Base-by-base conservation (phyloP, 2,888 invertebrate genomes). In the Aporophyla lueneburgensis region DNA sequence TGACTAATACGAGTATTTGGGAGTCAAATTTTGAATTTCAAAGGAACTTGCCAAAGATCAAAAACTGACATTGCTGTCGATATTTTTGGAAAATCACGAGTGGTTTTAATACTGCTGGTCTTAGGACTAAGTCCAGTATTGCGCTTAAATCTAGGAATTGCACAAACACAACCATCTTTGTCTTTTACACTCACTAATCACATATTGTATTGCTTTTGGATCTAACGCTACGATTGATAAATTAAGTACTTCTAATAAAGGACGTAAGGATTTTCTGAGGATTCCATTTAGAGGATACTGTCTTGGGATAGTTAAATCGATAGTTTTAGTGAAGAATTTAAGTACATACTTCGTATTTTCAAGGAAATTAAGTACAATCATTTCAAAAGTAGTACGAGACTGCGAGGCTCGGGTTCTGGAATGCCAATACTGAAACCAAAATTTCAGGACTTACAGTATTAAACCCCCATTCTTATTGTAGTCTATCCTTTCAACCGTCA, bases 81-180 rank as follows among this genome's bases (percentile, higher is more conserved):
- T 49, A 76, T 63, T 75, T 74, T 72, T n/a, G 59, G 58, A 80
- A 77, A 80, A 83, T 87, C 80, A 85, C 78, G 78, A 66, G 46
- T 65, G 69, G 53, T 78, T 79, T 66, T 84, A 87, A 87, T 87
- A 87, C 87, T 87, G 87, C 58, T 54, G 81, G 78, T 75, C 62
- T 74, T 76, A 81, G 94, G 95, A 94, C 95, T 89, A 90, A 80
- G 95, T 94, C 95, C 95, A 76, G 88, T 87, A 86, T 87, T 89
- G 89, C 87, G 88, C 89, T 95, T 95, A 91, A 75, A 92, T 87
- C 96, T 96, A 96, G 89, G 87, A 96, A 96, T 96, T 96, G 96
- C 96, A 96, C 96, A 81, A 95, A 96, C 96, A 96, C 96, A 96
- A 96, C 96, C 96, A 92, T 94, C 87, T 89, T 93, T 94, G 95